phyloP scores from a whole-genome alignment of 2,113 vertebrate genomes.

The Callorhinus ursinus region DNA sequence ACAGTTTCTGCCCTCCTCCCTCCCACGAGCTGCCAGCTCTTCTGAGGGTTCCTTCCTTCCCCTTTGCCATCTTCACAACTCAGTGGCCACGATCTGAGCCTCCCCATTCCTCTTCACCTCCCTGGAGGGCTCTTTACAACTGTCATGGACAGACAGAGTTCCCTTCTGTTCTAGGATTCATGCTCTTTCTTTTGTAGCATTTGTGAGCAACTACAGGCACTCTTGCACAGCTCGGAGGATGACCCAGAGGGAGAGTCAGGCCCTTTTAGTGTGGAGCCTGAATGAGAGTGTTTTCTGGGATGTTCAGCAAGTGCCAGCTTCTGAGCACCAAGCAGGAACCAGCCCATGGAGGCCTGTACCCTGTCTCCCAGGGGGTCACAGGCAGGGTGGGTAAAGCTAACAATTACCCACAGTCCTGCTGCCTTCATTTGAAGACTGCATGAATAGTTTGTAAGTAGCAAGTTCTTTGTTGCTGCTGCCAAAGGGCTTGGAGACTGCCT shows the following conservation, averaged over 20 bases:
- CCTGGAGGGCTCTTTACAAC: not conserved
- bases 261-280: not conserved
- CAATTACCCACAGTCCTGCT: not conserved
- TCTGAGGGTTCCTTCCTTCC: not conserved
- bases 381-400: not conserved
- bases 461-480: not conserved
- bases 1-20: not conserved
- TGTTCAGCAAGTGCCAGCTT: not conserved
- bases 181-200: not conserved
- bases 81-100: accelerated
- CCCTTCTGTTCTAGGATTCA: not conserved
- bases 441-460: not conserved
- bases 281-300: not conserved
- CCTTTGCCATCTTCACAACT: not conserved
- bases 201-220: not conserved
- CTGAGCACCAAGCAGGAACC: too few relatives aligned
- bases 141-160: not conserved
- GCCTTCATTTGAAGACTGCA: not conserved
- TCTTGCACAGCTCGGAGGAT: not conserved
- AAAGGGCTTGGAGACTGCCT: not conserved
- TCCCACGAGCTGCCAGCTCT: not conserved
- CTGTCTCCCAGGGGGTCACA: not conserved
- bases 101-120: not conserved
- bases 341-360: not conserved
- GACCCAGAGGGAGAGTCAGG: not conserved